Percentiles rank a stretch among this genome's conserved stretches.
phyloP scores from a whole-genome alignment of 2,888 invertebrate species.

The Stomorhina lunata region DNA sequence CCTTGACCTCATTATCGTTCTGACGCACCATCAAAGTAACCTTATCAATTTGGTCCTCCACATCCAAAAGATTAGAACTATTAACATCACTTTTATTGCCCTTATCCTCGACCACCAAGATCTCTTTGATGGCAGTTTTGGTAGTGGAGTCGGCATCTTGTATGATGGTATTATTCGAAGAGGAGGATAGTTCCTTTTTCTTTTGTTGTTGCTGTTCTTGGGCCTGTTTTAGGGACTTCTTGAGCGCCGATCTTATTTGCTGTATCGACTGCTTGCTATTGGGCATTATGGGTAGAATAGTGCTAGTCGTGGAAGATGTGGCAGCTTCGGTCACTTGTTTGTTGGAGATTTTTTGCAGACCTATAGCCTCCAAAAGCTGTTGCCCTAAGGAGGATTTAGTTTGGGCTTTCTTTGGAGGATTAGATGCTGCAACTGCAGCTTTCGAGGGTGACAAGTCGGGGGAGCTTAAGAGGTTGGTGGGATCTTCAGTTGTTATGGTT shows the following conservation, averaged over 20 bases:
- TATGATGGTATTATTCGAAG: conserved; percentile 71
- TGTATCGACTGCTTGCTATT: conserved; percentile 68
- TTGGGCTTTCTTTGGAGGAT: conserved; percentile 49
- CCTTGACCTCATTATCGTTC: conserved; percentile 31
- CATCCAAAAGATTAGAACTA: conserved; percentile 55
- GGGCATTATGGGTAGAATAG: neutral
- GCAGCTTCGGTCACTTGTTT: conserved; percentile 45
- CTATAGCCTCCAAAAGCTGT: conserved; percentile 75
- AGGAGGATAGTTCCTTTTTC: conserved; percentile 71
- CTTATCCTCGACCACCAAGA: conserved; percentile 70
- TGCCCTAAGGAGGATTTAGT: conserved; percentile 70
- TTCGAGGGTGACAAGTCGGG: conserved; percentile 3
- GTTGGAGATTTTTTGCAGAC: conserved; percentile 71
- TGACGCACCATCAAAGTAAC: conserved; percentile 65
- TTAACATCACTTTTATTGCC: conserved; percentile 60
- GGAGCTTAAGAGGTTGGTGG: neutral
- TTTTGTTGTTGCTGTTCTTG: conserved; percentile 74
- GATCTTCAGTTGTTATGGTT: neutral
- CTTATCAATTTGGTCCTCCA: conserved; percentile 69
- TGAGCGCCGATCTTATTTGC: conserved; percentile 72
- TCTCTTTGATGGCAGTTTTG: conserved; percentile 70
- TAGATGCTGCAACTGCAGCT: too few relatives aligned
- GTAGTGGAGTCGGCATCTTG: conserved; percentile 77
- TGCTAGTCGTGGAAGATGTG: conserved; percentile 4
- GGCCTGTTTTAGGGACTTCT: conserved; percentile 74